Evolutionary conservation across 1,140 invertebrate species (phyloP), one percentile per base, ranked within the genome.

Genomic region (Cardiocondyla obscurior): DNA sequence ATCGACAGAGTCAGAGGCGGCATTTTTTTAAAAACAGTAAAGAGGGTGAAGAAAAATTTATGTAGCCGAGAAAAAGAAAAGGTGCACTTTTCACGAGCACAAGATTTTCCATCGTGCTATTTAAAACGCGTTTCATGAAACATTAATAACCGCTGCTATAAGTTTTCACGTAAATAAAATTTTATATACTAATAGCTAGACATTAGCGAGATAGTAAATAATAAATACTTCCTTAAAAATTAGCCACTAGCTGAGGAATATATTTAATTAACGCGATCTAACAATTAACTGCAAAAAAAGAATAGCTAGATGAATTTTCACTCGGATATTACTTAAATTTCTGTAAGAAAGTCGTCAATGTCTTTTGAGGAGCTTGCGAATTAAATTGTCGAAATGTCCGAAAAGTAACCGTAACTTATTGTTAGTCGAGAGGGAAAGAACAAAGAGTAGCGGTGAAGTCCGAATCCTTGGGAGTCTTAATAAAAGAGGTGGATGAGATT

Each of bases 11-110:
- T 83, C 53, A 14, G 90, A 92, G 53, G 36, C 49, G 30, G 57
- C 83, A 0, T 93, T 91, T 79, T 90, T 88, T 57, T 81, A 86
- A 10, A 62, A 10, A 62, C 79, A 8, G 19, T 92, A 39, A 58
- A 88, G 22, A 87, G 79, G 88, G 91, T 93, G 76, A 39, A 42
- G 30, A n/a, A 53, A n/a, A 84, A 30, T 7, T 30, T 53, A n/a
- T 70, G 7, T 69, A 69, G 33, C 12, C n/a, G 10, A 22, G n/a
- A 77, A 53, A 16, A 77, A 77, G 10, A 25, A 25, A 25, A 28
- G 2, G 0, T 25, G 30, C 16, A 36, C 25, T 65, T 58, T 36
- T 12, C 12, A 28, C 14, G 30, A 16, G 19, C 7, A 62, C 12
- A 33, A 77, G 16, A 39, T 51, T 33, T 46, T 65, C 12, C 25